Evolutionary conservation across 2,113 vertebrate species (phyloP).

Genomic region (Mustela nigripes): DNA sequence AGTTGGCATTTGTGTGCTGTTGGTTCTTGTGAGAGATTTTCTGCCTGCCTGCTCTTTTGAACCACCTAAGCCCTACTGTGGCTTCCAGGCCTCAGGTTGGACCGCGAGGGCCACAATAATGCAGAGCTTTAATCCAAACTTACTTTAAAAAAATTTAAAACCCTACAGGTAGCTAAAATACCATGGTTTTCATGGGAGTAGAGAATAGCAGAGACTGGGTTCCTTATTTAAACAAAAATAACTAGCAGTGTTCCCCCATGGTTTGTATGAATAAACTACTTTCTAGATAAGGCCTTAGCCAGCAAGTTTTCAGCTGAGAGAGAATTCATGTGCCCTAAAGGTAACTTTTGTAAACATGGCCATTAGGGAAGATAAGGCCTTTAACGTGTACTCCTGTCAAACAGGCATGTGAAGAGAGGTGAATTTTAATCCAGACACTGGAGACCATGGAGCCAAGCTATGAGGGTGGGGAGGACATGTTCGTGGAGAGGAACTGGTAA

Average conservation of each 20-base stretch:
- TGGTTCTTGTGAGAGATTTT: neutral
- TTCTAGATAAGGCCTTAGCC: conserved; percentile 23
- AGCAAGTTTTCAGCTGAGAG: neutral
- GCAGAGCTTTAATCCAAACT: neutral
- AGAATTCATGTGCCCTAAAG: neutral
- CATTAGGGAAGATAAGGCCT: neutral
- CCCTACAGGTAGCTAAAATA: neutral
- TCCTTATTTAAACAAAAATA: conserved; percentile 64
- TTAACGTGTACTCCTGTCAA: neutral
- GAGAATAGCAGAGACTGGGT: neutral
- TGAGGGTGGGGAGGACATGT: accelerated
- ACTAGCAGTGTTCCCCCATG: neutral
- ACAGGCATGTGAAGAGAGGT: accelerated
- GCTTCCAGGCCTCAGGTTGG: neutral
- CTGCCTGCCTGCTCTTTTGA: neutral
- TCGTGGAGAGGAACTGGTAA: neutral
- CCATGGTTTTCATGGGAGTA: neutral
- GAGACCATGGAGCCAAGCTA: neutral
- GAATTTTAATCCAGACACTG: neutral
- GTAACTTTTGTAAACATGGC: neutral
- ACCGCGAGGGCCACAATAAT: accelerated
- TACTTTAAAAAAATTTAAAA: conserved; percentile 55
- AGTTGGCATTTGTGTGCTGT: neutral
- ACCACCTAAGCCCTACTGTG: accelerated
- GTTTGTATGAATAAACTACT: conserved; percentile 51